A percentile compares a stretch with the other conserved stretches of the same genome.
phyloP scores from a whole-genome alignment of 2,113 vertebrate genomes.

The Sphaerodactylus townsendi region DNA sequence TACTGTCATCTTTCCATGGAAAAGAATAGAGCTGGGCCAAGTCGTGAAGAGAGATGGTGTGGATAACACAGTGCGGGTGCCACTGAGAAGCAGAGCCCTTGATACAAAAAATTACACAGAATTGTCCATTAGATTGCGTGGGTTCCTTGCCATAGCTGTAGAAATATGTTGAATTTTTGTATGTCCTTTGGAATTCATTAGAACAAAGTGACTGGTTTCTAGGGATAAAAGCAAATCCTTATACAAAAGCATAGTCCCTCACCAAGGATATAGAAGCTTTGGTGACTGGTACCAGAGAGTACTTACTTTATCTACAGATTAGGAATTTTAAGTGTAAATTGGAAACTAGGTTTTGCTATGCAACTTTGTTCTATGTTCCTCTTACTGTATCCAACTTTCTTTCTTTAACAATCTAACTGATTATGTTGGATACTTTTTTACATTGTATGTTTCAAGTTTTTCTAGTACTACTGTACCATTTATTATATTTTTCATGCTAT shows the following conservation, averaged over 20 bases:
- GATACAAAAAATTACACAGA: too few relatives aligned
- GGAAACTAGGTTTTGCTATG: neutral
- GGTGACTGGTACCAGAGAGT: neutral
- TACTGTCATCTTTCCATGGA: too few relatives aligned
- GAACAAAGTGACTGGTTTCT: neutral
- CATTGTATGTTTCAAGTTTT: too few relatives aligned
- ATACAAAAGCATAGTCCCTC: neutral
- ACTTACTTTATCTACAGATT: neutral
- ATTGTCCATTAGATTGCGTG: too few relatives aligned
- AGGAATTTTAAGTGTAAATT: neutral
- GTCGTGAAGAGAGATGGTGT: too few relatives aligned
- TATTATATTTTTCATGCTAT: too few relatives aligned
- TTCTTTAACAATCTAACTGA: neutral
- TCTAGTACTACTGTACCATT: too few relatives aligned
- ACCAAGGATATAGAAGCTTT: neutral
- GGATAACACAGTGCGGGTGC: neutral
- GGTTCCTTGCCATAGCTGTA: too few relatives aligned
- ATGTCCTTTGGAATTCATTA: neutral
- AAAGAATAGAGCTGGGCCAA: too few relatives aligned
- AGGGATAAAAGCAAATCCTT: neutral
- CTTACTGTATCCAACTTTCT: neutral
- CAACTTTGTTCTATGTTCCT: neutral
- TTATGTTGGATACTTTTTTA: too few relatives aligned
- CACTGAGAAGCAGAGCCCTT: too few relatives aligned
- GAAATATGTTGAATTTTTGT: too few relatives aligned